Evolutionary conservation across 2,888 invertebrate species (phyloP), one percentile per base, ranked within the genome.

Genomic region (Caenorhabditis afra): DNA sequence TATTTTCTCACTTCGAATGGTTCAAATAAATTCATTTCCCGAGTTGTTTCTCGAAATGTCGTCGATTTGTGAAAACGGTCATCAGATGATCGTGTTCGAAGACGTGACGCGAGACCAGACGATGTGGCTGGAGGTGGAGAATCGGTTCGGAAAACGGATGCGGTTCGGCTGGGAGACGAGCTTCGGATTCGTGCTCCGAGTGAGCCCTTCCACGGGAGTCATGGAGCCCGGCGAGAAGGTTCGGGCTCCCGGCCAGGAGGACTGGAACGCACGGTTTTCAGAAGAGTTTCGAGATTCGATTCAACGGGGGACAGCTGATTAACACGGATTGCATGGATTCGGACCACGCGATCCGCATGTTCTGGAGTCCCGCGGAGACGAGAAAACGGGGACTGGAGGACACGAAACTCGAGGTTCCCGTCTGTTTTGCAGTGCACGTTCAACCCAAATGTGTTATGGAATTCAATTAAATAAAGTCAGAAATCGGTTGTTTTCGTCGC

Each of bases 81-180:
- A 64, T 8, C 64, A 70, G 50, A 61, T 75, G 52, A 66, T 76
- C 45, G 61, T 76, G 14, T 76, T 76, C 58, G 68, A 70, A 49
- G 76, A 76, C 44, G 76, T 64, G 23, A 58, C 57, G 16, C 45
- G 57, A 12, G 53, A 76, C 59, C 76, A 76, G n/a, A 64, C 37
- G 2, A 37, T 70, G 14, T 7, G 44, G n/a, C 29, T 76, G 41
- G 52, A 57, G n/a, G 55, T 70, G 7, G 10, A 16, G 14, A 76
- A 76, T 59, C 50, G 47, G 12, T 58, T 70, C 39, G 23, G n/a
- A 11, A 62, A 52, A 20, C 41, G 47, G 47, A 76, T 76, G 76
- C 68, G 58, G n/a, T 76, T 70, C 50, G 64, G 68, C 29, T 76
- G 76, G 76, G 64, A 68, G 44, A 76, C 76, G n/a, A 70, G 23